phyloP scores from a whole-genome alignment of 2,113 vertebrate species.

The Heptranchias perlo region DNA sequence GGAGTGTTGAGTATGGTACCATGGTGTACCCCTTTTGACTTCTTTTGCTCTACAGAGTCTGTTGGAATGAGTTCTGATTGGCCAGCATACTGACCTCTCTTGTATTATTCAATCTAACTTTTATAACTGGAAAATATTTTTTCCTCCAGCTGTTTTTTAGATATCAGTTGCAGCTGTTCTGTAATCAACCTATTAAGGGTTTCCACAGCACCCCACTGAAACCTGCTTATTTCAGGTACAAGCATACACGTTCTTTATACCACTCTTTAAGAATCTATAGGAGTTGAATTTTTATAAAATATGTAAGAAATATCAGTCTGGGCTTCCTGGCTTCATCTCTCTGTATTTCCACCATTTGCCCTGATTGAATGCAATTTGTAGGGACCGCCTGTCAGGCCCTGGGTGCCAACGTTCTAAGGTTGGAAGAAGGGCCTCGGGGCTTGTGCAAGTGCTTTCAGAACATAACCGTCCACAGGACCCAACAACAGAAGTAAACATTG shows the following conservation, averaged over 20 bases:
- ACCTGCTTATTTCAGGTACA: neutral
- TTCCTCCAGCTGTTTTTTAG: neutral
- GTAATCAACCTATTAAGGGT: neutral
- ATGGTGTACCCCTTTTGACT: too few relatives aligned
- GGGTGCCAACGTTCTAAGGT: neutral
- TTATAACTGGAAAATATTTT: neutral
- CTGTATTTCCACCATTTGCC: neutral
- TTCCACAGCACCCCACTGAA: neutral
- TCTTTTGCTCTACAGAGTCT: neutral
- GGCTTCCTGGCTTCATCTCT: neutral
- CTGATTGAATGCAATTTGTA: too few relatives aligned
- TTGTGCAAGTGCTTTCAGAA: neutral
- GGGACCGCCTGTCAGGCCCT: neutral
- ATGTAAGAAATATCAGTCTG: neutral
- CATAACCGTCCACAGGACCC: neutral
- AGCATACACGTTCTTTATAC: neutral
- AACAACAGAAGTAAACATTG: neutral
- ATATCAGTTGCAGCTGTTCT: neutral
- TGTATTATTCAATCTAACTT: neutral
- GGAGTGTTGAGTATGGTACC: too few relatives aligned
- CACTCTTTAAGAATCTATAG: neutral
- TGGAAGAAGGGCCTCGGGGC: neutral
- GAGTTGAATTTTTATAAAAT: neutral
- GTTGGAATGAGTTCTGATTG: neutral
- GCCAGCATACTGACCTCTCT: neutral